These are phyloP conservation scores for Gephyroberyx darwinii DNA, from an alignment of 2,797 vertebrate species.

Conservation along the genomic window DNA sequence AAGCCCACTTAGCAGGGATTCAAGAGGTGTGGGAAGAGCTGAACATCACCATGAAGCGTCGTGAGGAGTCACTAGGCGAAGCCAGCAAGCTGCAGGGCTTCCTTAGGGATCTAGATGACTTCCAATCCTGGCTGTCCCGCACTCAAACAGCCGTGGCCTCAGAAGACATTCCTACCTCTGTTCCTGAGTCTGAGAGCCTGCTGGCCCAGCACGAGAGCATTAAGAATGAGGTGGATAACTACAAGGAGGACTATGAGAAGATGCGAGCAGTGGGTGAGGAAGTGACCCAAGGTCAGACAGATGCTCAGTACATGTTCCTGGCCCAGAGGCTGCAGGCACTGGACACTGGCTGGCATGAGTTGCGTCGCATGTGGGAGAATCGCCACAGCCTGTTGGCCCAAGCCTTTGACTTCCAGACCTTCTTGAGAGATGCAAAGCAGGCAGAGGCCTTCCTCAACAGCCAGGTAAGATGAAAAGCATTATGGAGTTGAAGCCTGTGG, in stretches of 20 bases:
- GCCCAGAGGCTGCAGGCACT: slow-evolving; percentile 91
- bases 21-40: slow-evolving; percentile 92
- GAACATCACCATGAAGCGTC: slow-evolving; percentile 86
- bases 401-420: slow-evolving; percentile 91
- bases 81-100: slow-evolving; percentile 93
- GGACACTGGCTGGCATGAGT: slow-evolving; percentile 93
- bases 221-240: slow-evolving; percentile 92
- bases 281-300: slow-evolving; percentile 91
- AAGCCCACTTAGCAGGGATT: slow-evolving; percentile 80
- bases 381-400: slow-evolving; percentile 89
- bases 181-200: slow-evolving; percentile 88
- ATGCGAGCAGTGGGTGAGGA: slow-evolving; percentile 89
- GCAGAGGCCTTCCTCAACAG: slow-evolving; percentile 93
- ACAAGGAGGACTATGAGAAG: slow-evolving; percentile 89
- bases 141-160: slow-evolving; percentile 92
- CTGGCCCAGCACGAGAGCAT: slow-evolving; percentile 90
- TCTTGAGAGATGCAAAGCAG: slow-evolving; percentile 93
- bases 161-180: slow-evolving; percentile 90
- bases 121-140: slow-evolving; percentile 93
- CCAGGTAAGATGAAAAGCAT: slow-evolving; percentile 82
- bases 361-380: slow-evolving; percentile 95
- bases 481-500: too few relatives aligned
- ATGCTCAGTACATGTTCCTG: slow-evolving; percentile 90
- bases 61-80: slow-evolving; percentile 93
- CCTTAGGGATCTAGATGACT: slow-evolving; percentile 91